These are phyloP conservation scores for Sinella curviseta DNA, from an alignment of 1,140 invertebrate genomes.

Conservation along the genomic window DNA sequence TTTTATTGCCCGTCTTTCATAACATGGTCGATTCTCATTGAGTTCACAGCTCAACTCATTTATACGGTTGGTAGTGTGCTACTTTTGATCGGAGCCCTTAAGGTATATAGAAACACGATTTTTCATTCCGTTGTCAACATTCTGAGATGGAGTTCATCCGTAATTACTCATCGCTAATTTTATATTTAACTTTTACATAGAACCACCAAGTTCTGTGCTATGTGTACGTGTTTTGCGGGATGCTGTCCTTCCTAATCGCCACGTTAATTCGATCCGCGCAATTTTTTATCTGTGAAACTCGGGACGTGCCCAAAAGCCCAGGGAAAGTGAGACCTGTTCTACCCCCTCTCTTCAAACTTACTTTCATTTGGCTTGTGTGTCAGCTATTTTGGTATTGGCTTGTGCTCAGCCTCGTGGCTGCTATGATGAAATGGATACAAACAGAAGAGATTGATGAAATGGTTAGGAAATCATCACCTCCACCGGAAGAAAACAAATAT, in stretches of 20 bases:
- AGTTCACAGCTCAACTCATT: neutral
- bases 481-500: neutral
- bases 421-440: neutral
- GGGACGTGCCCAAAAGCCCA: neutral
- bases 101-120: neutral
- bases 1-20: neutral
- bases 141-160: neutral
- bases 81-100: neutral
- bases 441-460: neutral
- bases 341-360: neutral
- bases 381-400: conserved; percentile 2
- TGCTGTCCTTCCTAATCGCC: neutral
- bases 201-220: neutral
- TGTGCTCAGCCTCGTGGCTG: neutral
- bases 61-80: neutral
- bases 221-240: neutral
- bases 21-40: neutral
- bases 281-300: neutral
- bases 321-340: neutral
- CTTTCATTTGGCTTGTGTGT: neutral
- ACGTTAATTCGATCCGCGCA: neutral
- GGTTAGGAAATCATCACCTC: neutral
- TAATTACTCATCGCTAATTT: too few species aligned
- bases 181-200: too few species aligned
- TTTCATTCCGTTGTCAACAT: too few species aligned